phyloP scores from a whole-genome alignment of 2,797 vertebrate species.

The Ctenosaura bakeri region DNA sequence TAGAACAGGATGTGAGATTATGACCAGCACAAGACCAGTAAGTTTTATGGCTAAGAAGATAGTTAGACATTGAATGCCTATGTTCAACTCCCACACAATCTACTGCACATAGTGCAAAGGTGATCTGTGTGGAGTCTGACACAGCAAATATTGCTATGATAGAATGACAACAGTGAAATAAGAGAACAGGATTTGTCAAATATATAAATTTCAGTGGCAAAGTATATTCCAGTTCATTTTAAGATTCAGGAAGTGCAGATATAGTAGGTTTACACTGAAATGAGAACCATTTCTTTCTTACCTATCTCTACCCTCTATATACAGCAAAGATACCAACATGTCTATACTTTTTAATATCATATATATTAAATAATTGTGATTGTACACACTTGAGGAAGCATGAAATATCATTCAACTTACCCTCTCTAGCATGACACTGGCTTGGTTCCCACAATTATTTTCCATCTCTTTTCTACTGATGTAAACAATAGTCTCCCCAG shows the following conservation, averaged over 20 bases:
- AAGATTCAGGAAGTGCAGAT: not conserved
- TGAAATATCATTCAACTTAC: constrained; percentile 47
- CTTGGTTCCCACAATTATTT: constrained; percentile 41
- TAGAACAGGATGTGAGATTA: not conserved
- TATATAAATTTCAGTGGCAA: not conserved
- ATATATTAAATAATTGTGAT: not conserved
- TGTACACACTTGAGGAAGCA: not conserved
- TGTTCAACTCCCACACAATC: not conserved
- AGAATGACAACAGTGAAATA: not conserved
- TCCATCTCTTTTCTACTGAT: constrained; percentile 59
- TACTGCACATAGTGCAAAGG: not conserved
- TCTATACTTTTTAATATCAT: not conserved
- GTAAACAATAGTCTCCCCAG: constrained; percentile 49
- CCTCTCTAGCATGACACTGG: constrained; percentile 36
- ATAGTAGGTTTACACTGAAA: not conserved
- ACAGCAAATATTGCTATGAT: not conserved
- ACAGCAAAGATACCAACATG: constrained; percentile 8
- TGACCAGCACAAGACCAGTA: not conserved
- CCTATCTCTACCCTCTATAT: constrained; percentile 16
- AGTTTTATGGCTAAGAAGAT: not conserved
- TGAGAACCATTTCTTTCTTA: not conserved
- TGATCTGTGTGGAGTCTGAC: not conserved
- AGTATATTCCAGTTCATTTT: not conserved
- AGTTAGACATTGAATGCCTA: not conserved
- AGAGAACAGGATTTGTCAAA: not conserved